These are phyloP conservation scores for Cenopis cana DNA, from an alignment of 2,888 invertebrate species.

Conservation along the genomic window DNA sequence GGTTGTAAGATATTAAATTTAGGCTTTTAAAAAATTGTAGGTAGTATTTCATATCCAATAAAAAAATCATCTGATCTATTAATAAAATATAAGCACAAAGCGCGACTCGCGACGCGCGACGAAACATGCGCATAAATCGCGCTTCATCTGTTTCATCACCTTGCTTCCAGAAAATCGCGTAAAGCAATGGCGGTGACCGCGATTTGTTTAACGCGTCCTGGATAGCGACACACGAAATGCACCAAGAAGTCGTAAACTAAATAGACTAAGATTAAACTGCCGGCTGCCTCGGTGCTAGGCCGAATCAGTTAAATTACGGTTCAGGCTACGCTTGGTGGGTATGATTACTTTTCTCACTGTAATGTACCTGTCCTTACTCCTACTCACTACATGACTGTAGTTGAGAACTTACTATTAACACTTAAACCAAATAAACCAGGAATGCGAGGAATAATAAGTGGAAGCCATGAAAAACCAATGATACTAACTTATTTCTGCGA, in stretches of 20 bases:
- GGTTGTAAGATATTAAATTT: too few species aligned
- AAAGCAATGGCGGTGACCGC: slow-evolving; percentile 59
- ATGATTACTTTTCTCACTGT: background rate
- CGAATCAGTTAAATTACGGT: slow-evolving; percentile 30
- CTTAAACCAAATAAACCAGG: too few species aligned
- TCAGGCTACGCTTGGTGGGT: background rate
- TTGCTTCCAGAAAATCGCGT: slow-evolving; percentile 51
- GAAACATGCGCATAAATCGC: background rate
- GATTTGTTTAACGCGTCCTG: slow-evolving; percentile 53
- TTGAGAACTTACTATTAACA: too few species aligned
- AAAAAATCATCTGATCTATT: background rate
- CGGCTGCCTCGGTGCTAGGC: slow-evolving; percentile 32
- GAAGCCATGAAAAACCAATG: too few species aligned
- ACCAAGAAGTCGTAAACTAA: slow-evolving; percentile 40
- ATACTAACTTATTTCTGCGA: background rate
- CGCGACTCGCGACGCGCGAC: background rate
- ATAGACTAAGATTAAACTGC: slow-evolving; percentile 36
- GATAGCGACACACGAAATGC: slow-evolving; percentile 48
- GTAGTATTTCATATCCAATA: too few species aligned
- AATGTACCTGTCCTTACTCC: slow-evolving; percentile 1
- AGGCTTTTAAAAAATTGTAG: too few species aligned
- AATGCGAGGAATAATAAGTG: background rate
- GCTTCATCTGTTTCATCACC: slow-evolving; percentile 43
- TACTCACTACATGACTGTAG: too few species aligned
- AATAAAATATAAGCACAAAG: background rate